Conservation (phyloP, 2,888 invertebrate species). For the Drosophila longiperda region DNA sequence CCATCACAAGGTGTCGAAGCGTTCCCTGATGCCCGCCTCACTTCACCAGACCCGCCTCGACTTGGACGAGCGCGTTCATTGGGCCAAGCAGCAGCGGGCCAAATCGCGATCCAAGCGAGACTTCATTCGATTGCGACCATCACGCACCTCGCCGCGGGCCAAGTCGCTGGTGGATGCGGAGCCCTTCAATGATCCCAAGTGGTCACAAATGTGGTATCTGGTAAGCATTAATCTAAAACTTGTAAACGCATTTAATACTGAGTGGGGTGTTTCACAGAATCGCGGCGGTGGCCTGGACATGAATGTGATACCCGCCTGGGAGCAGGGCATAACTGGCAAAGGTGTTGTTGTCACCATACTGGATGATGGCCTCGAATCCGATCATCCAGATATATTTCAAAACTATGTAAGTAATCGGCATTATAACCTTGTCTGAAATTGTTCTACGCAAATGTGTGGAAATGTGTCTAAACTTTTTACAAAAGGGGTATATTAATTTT, state of each 20-base stretch:
- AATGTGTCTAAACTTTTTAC: too few species aligned
- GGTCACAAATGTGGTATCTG: conserved; percentile 99
- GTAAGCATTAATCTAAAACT: conserved; percentile 87
- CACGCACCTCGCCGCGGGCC: conserved; percentile 78
- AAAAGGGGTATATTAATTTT: too few species aligned
- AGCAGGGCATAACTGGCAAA: conserved; percentile 95
- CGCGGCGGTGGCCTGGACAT: conserved; percentile 96
- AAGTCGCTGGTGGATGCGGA: conserved; percentile 78
- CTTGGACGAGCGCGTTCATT: conserved; percentile 91
- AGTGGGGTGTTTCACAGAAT: conserved; percentile 87
- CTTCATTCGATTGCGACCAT: conserved; percentile 86
- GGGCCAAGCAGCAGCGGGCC: conserved; percentile 93
- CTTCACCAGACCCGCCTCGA: conserved; percentile 90
- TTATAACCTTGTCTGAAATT: background rate
- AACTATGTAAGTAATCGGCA: conserved; percentile 93
- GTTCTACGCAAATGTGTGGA: background rate
- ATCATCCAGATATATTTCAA: conserved; percentile 95
- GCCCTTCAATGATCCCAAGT: conserved; percentile 93
- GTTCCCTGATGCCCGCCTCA: conserved; percentile 90
- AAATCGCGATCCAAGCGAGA: conserved; percentile 93
- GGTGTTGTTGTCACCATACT: conserved; percentile 98
- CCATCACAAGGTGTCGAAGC: conserved; percentile 91
- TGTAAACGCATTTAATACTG: too few species aligned
- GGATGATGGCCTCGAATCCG: conserved; percentile 97
- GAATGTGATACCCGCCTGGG: conserved; percentile 98